These are phyloP conservation scores for Tyria jacobaeae DNA, from an alignment of 2,888 invertebrate species.

Conservation along the genomic window DNA sequence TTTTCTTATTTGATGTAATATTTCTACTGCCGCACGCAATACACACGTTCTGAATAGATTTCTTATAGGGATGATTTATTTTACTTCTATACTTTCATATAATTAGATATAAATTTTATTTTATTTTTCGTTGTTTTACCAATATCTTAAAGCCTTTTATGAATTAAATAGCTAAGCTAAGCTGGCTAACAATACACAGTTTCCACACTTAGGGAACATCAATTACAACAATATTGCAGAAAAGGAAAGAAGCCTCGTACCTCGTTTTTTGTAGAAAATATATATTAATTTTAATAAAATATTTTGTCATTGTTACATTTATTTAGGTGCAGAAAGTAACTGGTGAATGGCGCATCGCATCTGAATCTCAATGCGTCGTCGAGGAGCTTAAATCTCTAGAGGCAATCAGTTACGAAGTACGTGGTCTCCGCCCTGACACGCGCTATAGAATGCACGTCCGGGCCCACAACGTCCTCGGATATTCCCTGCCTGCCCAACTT, in stretches of 20 bases:
- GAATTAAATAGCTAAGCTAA: neutral
- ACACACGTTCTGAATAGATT: constrained; percentile 41
- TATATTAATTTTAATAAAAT: neutral
- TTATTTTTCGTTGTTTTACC: constrained; percentile 18
- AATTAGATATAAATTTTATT: constrained; percentile 34
- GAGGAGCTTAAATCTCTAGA: constrained; percentile 88
- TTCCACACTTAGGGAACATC: neutral
- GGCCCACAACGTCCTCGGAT: constrained; percentile 95
- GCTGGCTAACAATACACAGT: neutral
- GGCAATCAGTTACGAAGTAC: constrained; percentile 89
- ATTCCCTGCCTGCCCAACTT: constrained; percentile 91
- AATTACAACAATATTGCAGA: neutral
- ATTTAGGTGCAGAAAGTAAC: constrained; percentile 88
- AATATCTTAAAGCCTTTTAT: constrained; percentile 11
- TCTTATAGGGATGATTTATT: constrained; percentile 74
- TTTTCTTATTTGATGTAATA: constrained; percentile 30
- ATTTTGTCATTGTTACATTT: constrained; percentile 19
- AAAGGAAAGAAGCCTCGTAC: neutral
- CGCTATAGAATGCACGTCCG: constrained; percentile 94
- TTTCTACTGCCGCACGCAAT: constrained; percentile 41
- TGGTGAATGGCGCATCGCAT: constrained; percentile 88
- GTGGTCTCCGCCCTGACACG: constrained; percentile 91
- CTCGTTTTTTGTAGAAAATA: neutral
- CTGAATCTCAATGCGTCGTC: constrained; percentile 85
- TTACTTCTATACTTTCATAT: constrained; percentile 24